Conservation (phyloP, 2,113 vertebrate species). For the Mesembrinibis cayennensis region DNA sequence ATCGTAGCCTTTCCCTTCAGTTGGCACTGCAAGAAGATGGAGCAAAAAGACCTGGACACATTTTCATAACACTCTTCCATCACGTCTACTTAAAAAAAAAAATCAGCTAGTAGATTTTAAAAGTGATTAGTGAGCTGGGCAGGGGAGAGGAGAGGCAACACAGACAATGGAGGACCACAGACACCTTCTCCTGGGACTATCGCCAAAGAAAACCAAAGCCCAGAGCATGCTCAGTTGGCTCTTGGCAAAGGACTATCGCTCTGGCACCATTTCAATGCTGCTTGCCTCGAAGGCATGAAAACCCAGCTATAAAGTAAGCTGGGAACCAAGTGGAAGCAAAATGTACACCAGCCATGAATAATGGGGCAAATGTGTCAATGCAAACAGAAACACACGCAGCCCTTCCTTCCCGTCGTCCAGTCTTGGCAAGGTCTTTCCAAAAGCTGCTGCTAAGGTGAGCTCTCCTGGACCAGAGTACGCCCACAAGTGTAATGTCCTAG, state of each 20-base stretch:
- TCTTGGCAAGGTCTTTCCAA: background rate
- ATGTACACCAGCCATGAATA: slow-evolving; percentile 11
- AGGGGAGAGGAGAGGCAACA: background rate
- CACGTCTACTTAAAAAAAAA: background rate
- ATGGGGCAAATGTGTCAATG: slow-evolving; percentile 13
- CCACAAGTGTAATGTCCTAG: background rate
- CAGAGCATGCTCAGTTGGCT: slow-evolving; percentile 1
- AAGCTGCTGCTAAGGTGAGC: background rate
- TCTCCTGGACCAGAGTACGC: background rate
- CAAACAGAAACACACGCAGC: background rate
- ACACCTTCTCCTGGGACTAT: background rate
- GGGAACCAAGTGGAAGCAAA: slow-evolving; percentile 49
- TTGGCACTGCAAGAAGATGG: background rate
- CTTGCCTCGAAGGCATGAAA: slow-evolving; percentile 30
- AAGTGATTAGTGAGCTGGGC: background rate
- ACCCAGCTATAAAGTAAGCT: background rate
- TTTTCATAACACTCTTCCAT: background rate
- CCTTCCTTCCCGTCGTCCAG: background rate
- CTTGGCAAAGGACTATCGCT: background rate
- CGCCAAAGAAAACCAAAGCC: background rate
- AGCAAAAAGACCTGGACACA: background rate
- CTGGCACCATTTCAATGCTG: slow-evolving; percentile 36
- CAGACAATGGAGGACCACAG: background rate
- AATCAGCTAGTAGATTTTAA: background rate
- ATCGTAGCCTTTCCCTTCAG: background rate